phyloP scores from a whole-genome alignment of 1,140 invertebrate species.

The Gonatopus flavifemur region DNA sequence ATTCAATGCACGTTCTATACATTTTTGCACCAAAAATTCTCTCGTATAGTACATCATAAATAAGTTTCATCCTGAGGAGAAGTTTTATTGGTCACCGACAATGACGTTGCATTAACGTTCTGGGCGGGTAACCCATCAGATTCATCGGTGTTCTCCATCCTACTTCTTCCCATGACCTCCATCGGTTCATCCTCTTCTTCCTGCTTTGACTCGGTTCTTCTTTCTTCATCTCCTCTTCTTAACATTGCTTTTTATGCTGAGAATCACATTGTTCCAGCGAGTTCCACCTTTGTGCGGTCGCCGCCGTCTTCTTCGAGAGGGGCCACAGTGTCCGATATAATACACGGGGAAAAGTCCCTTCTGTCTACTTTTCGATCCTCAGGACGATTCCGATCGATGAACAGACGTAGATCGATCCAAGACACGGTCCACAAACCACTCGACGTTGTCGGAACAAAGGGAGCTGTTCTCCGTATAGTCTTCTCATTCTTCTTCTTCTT shows the following conservation, averaged over 20 bases:
- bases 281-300: slow-evolving; percentile 45
- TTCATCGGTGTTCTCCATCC: slow-evolving; percentile 33
- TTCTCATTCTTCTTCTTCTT: neutral
- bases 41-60: neutral
- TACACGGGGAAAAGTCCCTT: slow-evolving; percentile 42
- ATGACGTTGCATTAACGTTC: slow-evolving; percentile 54
- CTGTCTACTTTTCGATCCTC: too few species aligned
- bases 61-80: neutral
- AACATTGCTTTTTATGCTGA: slow-evolving; percentile 23
- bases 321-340: slow-evolving; percentile 37
- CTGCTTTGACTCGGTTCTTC: slow-evolving; percentile 12
- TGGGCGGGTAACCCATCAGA: slow-evolving; percentile 55
- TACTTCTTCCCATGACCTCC: slow-evolving; percentile 14
- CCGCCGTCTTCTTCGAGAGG: slow-evolving; percentile 38
- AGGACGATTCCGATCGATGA: slow-evolving; percentile 43
- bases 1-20: too few species aligned
- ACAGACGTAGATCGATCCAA: slow-evolving; percentile 33
- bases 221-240: slow-evolving; percentile 14
- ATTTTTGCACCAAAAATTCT: too few species aligned
- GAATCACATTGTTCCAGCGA: slow-evolving; percentile 45
- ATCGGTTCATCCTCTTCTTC: slow-evolving; percentile 18
- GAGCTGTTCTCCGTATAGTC: slow-evolving; percentile 15
- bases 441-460: slow-evolving; percentile 46
- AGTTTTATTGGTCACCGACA: slow-evolving; percentile 40
- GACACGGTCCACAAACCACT: slow-evolving; percentile 37